phyloP scores from a whole-genome alignment of 2,797 vertebrate species.

The Smutsia gigantea region DNA sequence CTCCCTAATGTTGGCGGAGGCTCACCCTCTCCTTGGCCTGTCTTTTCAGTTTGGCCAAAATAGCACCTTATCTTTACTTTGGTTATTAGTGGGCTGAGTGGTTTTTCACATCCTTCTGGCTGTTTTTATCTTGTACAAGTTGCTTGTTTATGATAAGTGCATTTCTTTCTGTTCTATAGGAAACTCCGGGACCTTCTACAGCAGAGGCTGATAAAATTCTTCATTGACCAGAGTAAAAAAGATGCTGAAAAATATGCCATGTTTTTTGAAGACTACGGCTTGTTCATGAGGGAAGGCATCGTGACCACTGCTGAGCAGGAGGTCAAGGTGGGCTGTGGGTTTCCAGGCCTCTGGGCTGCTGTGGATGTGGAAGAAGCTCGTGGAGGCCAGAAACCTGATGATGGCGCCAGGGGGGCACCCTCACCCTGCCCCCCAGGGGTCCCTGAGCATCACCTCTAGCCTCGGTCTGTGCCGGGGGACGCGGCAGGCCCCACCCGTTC shows the following conservation, averaged over 20 bases:
- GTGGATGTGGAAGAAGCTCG: not conserved
- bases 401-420: no score
- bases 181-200: slow-evolving; percentile 95
- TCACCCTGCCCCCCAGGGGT: no score
- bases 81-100: not conserved
- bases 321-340: slow-evolving; percentile 90
- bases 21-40: not conserved
- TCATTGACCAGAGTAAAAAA: slow-evolving; percentile 96
- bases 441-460: not conserved
- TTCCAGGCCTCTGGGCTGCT: not conserved
- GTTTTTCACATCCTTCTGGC: not conserved
- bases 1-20: no score
- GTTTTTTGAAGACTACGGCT: slow-evolving; percentile 96
- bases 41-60: not conserved
- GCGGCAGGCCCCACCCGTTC: not conserved
- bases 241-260: slow-evolving; percentile 94
- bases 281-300: slow-evolving; percentile 98
- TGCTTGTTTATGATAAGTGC: not conserved
- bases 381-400: not conserved
- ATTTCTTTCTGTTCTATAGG: slow-evolving; percentile 84
- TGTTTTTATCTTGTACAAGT: not conserved
- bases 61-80: not conserved
- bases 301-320: slow-evolving; percentile 95
- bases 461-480: not conserved
- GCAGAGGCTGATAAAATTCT: slow-evolving; percentile 95